Base-by-base conservation (phyloP, 1,140 invertebrate species). In the Zaprionus ornatus region DNA sequence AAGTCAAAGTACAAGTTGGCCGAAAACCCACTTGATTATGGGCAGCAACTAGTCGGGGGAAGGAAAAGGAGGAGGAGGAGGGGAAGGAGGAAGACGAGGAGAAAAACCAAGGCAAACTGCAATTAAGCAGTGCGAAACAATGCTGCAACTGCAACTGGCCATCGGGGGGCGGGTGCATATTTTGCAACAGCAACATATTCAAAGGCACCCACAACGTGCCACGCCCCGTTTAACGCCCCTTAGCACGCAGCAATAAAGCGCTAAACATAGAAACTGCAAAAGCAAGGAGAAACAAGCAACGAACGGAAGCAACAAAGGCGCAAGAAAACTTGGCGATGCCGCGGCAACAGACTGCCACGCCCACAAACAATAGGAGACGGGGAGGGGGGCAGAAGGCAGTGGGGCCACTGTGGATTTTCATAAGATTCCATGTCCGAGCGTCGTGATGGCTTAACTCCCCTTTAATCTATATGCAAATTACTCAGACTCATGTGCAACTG, bases 391-490 rank as follows among this genome's bases (percentile, higher is more conserved):
- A 2, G 27, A 9, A 17, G 17, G 2, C 13, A 3, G 23, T 25
- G 35, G 25, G 12, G 12, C 50, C 4, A 13, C n/a, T 42, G 27
- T n/a, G 50, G 60, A 15, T 48, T 42, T 19, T 55, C n/a, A 21
- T 25, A 74, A 68, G 65, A 69, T 74, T 61, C 37, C 32, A 67
- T 62, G 32, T 45, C 45, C 64, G 45, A 68, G 27, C 52, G 56
- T 77, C 60, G 74, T 68, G 40, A 72, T 23, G 59, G 67, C 59
- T 72, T 72, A 64, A 67, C 63, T 68, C 62, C 66, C 32, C 67
- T 70, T 77, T 79, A 79, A 79, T 79, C 77, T 79, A 79, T 79
- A 79, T 79, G 77, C 77, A 79, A 79, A 79, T 79, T 79, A 72
- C 63, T 23, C 27, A 45, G 50, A 13, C 29, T 27, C 55, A 29